Conservation (phyloP, 2,888 invertebrate genomes). For the Cryptus viduatorius region DNA sequence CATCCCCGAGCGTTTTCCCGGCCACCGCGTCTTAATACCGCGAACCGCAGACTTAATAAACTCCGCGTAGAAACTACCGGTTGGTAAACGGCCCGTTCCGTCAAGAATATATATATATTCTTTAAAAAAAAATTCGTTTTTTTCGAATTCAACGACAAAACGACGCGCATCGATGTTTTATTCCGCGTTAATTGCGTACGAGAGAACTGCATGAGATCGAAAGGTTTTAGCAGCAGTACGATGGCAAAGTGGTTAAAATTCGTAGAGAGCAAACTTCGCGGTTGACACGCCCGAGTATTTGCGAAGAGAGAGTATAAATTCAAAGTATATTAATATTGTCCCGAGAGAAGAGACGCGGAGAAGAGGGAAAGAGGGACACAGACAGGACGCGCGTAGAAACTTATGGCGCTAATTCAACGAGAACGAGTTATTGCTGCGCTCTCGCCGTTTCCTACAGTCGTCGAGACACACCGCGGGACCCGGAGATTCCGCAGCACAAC, state of each 20-base stretch:
- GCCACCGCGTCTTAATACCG: conserved; percentile 82
- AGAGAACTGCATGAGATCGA: no score
- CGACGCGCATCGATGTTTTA: no score
- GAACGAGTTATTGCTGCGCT: conserved; percentile 83
- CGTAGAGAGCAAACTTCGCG: not conserved
- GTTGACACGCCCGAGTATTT: conserved; percentile 16
- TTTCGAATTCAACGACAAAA: no score
- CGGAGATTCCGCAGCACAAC: conserved; percentile 55
- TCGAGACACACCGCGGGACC: conserved; percentile 47
- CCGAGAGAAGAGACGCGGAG: conserved; percentile 71
- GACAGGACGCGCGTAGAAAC: conserved; percentile 32
- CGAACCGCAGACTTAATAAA: conserved; percentile 83
- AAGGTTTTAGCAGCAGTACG: no score
- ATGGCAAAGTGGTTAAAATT: conserved; percentile 46
- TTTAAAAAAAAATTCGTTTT: no score
- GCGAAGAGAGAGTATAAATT: conserved; percentile 79
- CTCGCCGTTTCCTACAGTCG: conserved; percentile 65
- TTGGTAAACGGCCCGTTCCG: no score
- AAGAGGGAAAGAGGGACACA: conserved; percentile 44
- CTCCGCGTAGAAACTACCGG: conserved; percentile 66
- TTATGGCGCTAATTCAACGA: conserved; percentile 80
- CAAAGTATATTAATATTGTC: conserved; percentile 85
- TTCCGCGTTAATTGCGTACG: no score
- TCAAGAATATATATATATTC: no score
- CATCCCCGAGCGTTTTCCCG: conserved; percentile 61